Base-by-base conservation (phyloP, 1,140 invertebrate species). In the Temnothorax curvispinosus region DNA sequence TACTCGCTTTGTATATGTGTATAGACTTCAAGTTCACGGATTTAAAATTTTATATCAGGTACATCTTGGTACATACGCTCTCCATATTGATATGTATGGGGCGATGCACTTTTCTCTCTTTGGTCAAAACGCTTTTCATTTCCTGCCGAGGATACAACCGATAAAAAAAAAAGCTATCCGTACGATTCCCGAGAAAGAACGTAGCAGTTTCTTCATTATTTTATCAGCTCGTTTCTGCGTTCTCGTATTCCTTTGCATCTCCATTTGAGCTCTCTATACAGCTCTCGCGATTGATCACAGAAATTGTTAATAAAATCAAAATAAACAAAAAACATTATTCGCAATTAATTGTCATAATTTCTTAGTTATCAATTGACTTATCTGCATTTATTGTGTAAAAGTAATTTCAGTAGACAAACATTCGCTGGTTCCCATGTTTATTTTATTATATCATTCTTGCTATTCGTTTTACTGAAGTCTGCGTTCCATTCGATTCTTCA, bases 31-130 rank as follows among this genome's bases (percentile, higher is more conserved):
- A 93, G 91, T 93, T 92, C 88, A 91, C 91, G 85, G 88, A 92
- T 88, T 93, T 93, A 93, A 94, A 93, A 94, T 94, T 94, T 94
- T 90, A 92, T 93, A 94, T 92, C 81, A 77, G 65, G 86, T 89
- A 89, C 62, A 50, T 72, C 18, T 41, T 62, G 81, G 88, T 87
- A 75, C 78, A 76, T 82, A 87, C 91, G 78, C 72, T 86, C 50
- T 87, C 86, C 87, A 91, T 92, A 90, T 94, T 92, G 91, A 92
- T 94, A 93, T 91, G 92, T 92, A 93, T 93, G 88, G 91, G 87
- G 77, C 88, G 88, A 92, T 93, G 92, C 90, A 94, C 91, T 94
- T 92, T 91, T 84, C 89, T 89, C 86, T 78, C 90, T 87, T 92
- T 91, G 86, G 81, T 88, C 87, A 87, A 90, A 93, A 91, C 87